phyloP scores from a whole-genome alignment of 2,888 invertebrate genomes.

The Spisula subtruncata region DNA sequence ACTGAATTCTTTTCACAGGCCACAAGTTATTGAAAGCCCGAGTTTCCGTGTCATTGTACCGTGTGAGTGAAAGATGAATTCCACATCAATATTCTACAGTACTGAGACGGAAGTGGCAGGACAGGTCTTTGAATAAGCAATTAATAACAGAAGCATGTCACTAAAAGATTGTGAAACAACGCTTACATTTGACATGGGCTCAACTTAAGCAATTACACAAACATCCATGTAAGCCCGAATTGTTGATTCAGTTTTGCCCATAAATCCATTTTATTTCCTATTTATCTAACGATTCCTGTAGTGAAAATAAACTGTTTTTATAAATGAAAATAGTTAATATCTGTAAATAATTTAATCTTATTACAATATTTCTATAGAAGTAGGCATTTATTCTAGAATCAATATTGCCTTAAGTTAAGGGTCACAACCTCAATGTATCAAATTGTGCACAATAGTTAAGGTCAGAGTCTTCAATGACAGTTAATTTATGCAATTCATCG shows the following conservation, averaged over 20 bases:
- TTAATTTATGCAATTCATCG: constrained; percentile 17
- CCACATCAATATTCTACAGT: not conserved
- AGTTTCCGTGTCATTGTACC: not conserved
- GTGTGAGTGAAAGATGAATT: not conserved
- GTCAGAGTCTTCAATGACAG: not conserved
- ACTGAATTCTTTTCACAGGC: not conserved
- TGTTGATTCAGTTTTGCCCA: constrained; percentile 29
- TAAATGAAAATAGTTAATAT: constrained; percentile 24
- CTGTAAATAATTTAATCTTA: constrained; percentile 29
- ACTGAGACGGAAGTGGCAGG: not conserved
- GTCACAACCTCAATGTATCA: constrained; percentile 16
- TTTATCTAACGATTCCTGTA: constrained; percentile 3
- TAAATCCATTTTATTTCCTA: constrained; percentile 21
- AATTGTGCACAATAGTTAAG: not conserved
- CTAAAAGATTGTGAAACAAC: constrained; percentile 1
- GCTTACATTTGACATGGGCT: not conserved
- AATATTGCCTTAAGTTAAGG: not conserved
- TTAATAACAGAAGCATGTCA: constrained; percentile 5
- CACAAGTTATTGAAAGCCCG: not conserved
- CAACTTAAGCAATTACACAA: constrained; percentile 4
- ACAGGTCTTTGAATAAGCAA: not conserved
- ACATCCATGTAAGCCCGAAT: constrained; percentile 19
- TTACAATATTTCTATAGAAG: not conserved
- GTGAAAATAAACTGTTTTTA: constrained; percentile 28
- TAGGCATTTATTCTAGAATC: constrained; percentile 22